Base-by-base conservation (phyloP, 2,888 invertebrate species). In the Apoderus coryli region DNA sequence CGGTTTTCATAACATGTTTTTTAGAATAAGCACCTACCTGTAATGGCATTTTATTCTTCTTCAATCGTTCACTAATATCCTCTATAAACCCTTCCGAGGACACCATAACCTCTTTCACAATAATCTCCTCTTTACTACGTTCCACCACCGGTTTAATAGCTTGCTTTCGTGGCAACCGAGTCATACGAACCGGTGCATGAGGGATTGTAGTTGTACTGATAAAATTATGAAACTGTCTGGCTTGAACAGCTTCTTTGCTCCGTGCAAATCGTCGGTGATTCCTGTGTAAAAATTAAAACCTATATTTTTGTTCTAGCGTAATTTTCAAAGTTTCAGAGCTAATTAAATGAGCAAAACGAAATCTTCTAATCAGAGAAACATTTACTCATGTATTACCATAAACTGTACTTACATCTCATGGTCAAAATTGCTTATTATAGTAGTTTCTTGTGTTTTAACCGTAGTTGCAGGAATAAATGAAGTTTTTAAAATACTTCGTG, bases 151-250 rank as follows among this genome's bases (percentile, higher is more conserved):
- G 56, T 41, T 52, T 54, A 10, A 60, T 59, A 31, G 53, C 46
- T 40, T 60, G 60, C 38, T 60, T 60, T 14, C 60, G 46, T 2
- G 60, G 60, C 26, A 56, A 40, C 29, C 57, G 41, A 15, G 47
- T 44, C 33, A 52, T 48, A 14, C 56, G 41, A n/a, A 54, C 39
- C 4, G 56, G 56, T 2, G 52, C 56, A 25, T 53, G 50, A n/a
- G 50, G 44, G 27, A 56, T 53, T 10, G 53, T 55, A 3, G 55
- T 55, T 38, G 48, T 49, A 28, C 50, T 53, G 14, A 56, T 49
- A 33, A 50, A 55, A 36, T 51, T 53, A 36, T 53, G 46, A 39
- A 55, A 53, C 32, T 45, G 38, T 19, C 47, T 45, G 2, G 51
- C 54, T 32, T 53, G 49, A 27, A 48, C 44, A 1, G 49, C 49